These are phyloP conservation scores for Drosophila navojoa DNA, from an alignment of 1,140 invertebrate species.

Conservation along the genomic window DNA sequence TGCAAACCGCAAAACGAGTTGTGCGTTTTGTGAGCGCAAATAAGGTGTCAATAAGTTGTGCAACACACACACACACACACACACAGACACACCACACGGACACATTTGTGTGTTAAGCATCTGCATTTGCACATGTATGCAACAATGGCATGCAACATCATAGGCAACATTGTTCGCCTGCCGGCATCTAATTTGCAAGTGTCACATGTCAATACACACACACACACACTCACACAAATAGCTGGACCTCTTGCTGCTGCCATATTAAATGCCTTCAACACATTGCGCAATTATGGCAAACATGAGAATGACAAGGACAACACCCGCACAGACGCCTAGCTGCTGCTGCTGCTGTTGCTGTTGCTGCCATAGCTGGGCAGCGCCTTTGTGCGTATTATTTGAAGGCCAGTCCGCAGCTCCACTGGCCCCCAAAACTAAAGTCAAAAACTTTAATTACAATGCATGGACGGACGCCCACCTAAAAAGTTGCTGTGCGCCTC, in stretches of 20 bases:
- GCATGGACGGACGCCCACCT: conserved; percentile 21
- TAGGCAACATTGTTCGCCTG: conserved; percentile 54
- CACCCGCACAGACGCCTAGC: conserved; percentile 31
- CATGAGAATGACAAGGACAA: conserved; percentile 51
- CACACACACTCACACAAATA: conserved; percentile 28
- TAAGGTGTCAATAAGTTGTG: conserved; percentile 80
- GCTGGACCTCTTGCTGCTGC: conserved; percentile 33
- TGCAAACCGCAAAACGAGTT: conserved; percentile 75
- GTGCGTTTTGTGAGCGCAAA: conserved; percentile 60
- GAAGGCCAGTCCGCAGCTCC: conserved; percentile 19
- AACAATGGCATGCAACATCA: conserved; percentile 27
- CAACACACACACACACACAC: conserved; percentile 10
- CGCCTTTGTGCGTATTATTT: conserved; percentile 51
- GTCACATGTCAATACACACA: conserved; percentile 76
- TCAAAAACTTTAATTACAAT: conserved; percentile 45
- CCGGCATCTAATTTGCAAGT: conserved; percentile 79
- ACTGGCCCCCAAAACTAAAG: conserved; percentile 34
- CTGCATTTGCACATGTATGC: conserved; percentile 1
- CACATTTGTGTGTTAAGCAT: too few relatives aligned
- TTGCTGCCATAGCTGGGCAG: conserved; percentile 32
- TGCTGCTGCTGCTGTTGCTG: conserved; percentile 9
- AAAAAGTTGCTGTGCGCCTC: conserved; percentile 34
- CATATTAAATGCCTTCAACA: conserved; percentile 64
- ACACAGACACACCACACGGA: background rate
- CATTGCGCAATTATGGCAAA: conserved; percentile 48